A percentile compares a stretch with the other conserved stretches of the same genome.
Evolutionary conservation across 2,888 invertebrate species (phyloP).

Genomic region (Chelonus formosanus): DNA sequence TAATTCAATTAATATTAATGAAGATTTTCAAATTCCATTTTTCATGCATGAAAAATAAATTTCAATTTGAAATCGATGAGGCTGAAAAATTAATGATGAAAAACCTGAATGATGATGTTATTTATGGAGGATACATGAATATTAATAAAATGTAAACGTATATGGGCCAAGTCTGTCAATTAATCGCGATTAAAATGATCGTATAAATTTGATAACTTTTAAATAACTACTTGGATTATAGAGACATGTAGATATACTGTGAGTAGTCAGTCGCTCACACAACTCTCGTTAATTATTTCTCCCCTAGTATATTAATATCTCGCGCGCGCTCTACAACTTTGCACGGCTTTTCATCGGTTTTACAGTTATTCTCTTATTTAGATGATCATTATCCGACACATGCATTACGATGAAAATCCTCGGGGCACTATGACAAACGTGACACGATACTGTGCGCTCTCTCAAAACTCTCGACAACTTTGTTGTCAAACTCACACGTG

Average conservation of each 20-base stretch:
- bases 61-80: too few species aligned
- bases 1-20: too few species aligned
- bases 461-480: constrained; percentile 55
- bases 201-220: constrained; percentile 2
- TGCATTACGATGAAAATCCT: constrained; percentile 22
- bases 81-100: too few species aligned
- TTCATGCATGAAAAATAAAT: too few species aligned
- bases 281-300: constrained; percentile 13
- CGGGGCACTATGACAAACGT: constrained; percentile 31
- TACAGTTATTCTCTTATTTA: constrained; percentile 8
- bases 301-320: constrained; percentile 6
- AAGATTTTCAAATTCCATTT: too few species aligned
- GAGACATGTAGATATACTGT: neutral
- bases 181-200: neutral
- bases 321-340: constrained; percentile 5
- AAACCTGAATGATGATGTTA: too few species aligned
- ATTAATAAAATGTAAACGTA: too few species aligned
- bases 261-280: neutral
- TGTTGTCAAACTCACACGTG: constrained; percentile 60
- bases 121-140: too few species aligned
- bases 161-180: neutral
- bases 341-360: constrained; percentile 18
- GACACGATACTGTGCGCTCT: constrained; percentile 52
- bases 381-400: neutral
- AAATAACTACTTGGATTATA: neutral